Conservation (phyloP, 2,888 invertebrate species). For the Aricia artaxerxes region DNA sequence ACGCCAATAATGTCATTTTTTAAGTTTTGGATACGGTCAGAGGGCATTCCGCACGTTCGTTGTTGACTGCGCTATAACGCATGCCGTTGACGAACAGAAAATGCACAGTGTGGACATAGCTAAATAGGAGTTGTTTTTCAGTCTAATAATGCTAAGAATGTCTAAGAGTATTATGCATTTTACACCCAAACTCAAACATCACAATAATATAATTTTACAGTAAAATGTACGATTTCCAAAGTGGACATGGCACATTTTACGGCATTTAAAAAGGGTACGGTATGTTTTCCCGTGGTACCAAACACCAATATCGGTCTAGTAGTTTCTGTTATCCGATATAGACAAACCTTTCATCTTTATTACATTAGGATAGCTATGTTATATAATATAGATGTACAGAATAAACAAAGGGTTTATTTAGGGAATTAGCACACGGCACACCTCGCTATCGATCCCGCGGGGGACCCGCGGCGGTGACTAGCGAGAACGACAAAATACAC, state of each 20-base stretch:
- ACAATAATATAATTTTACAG: no score
- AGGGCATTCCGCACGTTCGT: no score
- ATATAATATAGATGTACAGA: not conserved
- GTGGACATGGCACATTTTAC: not conserved
- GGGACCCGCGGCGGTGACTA: not conserved
- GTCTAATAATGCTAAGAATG: no score
- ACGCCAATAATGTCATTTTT: no score
- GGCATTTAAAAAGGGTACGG: not conserved
- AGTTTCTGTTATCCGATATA: no score
- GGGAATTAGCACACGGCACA: conserved; percentile 15
- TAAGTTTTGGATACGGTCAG: no score
- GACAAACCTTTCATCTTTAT: not conserved
- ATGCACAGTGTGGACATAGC: no score
- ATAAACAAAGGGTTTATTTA: not conserved
- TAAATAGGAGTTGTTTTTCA: no score
- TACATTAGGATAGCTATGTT: not conserved
- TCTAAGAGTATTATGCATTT: no score
- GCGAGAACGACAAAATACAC: not conserved
- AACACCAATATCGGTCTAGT: not conserved
- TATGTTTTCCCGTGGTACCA: not conserved
- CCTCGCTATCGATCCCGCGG: conserved; percentile 1
- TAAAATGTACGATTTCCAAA: not conserved
- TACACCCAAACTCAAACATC: no score
- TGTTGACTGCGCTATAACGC: no score
- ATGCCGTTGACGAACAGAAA: no score